phyloP scores from a whole-genome alignment of 2,113 vertebrate genomes.

The Pseudonaja textilis region DNA sequence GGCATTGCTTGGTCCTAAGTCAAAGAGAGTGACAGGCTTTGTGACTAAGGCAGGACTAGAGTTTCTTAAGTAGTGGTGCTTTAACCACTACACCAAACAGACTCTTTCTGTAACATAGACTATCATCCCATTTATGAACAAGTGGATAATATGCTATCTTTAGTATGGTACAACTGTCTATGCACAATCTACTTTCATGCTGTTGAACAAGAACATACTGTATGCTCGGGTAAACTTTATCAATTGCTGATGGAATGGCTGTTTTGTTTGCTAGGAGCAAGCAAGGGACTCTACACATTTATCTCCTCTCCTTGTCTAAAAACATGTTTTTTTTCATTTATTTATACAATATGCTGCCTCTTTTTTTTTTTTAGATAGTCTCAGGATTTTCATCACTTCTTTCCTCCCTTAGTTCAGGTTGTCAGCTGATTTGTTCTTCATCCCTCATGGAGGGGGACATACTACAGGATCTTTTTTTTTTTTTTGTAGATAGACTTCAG shows the following conservation, averaged over 20 bases:
- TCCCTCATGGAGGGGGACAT: background rate
- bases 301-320: background rate
- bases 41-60: background rate
- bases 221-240: background rate
- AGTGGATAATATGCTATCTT: background rate
- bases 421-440: background rate
- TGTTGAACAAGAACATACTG: background rate
- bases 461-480: background rate
- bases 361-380: background rate
- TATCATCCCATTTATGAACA: background rate
- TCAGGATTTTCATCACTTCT: background rate
- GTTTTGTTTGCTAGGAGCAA: background rate
- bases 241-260: background rate
- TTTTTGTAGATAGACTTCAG: background rate
- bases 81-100: background rate
- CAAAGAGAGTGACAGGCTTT: background rate
- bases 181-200: background rate
- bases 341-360: background rate
- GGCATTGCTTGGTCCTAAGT: background rate
- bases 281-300: background rate
- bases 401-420: background rate
- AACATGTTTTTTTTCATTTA: background rate
- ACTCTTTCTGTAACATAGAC: background rate
- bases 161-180: background rate
- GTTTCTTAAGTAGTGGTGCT: background rate